phyloP scores from a whole-genome alignment of 2,113 vertebrate species.

The Loxodonta africana region DNA sequence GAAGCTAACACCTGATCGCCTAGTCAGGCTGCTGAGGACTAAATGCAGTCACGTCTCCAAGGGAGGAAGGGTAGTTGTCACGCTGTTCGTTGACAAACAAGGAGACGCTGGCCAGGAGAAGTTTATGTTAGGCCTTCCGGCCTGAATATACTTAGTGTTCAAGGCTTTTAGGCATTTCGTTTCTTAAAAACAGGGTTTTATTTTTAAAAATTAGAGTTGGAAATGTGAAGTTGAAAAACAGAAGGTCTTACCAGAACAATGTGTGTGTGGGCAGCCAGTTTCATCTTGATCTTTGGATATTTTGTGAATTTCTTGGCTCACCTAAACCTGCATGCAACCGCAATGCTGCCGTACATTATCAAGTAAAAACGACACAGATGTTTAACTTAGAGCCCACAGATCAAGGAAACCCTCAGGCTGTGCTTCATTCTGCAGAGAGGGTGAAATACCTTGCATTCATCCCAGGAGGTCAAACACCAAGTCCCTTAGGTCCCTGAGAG shows the following conservation, averaged over 20 bases:
- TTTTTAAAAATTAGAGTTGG: not conserved
- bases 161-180: not conserved
- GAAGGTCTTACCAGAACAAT: not conserved
- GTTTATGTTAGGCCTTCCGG: not conserved
- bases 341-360: fast-evolving
- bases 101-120: not conserved
- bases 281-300: not conserved
- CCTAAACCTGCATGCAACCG: not conserved
- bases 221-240: not conserved
- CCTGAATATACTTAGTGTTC: not conserved
- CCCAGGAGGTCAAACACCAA: not conserved
- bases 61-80: not conserved
- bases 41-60: not conserved
- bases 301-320: not conserved
- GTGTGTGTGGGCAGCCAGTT: fast-evolving
- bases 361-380: not conserved
- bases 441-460: fast-evolving
- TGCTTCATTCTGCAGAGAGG: not conserved
- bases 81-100: not conserved
- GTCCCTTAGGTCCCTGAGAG: not conserved
- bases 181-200: conserved; percentile 5
- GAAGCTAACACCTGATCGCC: not conserved
- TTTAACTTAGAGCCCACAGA: not conserved
- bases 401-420: not conserved
- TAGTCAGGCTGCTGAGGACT: not conserved